Percentiles rank a stretch among this genome's conserved stretches.
phyloP scores from a whole-genome alignment of 2,888 invertebrate genomes.

The Smittia aterrima region DNA sequence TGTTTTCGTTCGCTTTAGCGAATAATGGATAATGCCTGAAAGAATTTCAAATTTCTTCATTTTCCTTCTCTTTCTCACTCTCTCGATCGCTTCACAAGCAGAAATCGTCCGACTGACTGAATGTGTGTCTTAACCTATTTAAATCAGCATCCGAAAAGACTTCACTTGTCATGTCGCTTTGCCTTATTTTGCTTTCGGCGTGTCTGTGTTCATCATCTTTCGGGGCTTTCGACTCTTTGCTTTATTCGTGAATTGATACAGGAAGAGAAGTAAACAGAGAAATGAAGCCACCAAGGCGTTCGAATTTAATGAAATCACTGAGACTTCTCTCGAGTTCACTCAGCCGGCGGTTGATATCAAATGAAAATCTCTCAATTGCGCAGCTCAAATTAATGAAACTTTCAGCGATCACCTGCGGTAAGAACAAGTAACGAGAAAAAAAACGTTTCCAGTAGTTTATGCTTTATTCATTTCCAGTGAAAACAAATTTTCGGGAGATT shows the following conservation, averaged over 20 bases:
- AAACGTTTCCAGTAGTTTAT: not conserved
- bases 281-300: not conserved
- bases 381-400: not conserved
- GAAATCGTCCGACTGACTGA: not conserved
- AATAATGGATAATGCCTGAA: not conserved
- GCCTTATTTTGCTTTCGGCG: not conserved
- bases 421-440: not conserved
- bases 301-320: not conserved
- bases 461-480: not conserved
- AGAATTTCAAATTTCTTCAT: constrained; percentile 16
- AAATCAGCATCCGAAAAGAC: not conserved
- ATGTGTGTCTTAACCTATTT: constrained; percentile 22
- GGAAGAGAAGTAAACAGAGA: not conserved
- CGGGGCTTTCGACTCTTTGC: not conserved
- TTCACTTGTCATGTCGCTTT: not conserved
- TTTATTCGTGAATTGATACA: not conserved
- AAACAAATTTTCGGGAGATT: not conserved
- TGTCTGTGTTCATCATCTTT: not conserved
- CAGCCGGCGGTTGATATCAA: not conserved
- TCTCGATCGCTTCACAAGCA: not conserved
- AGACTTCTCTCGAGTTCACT: not conserved
- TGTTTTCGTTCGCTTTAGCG: not conserved
- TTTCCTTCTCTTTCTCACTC: not conserved
- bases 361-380: not conserved
- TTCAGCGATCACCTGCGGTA: constrained; percentile 8